Conservation (phyloP, 1,140 invertebrate species). For the Drosophila mojavensis region DNA sequence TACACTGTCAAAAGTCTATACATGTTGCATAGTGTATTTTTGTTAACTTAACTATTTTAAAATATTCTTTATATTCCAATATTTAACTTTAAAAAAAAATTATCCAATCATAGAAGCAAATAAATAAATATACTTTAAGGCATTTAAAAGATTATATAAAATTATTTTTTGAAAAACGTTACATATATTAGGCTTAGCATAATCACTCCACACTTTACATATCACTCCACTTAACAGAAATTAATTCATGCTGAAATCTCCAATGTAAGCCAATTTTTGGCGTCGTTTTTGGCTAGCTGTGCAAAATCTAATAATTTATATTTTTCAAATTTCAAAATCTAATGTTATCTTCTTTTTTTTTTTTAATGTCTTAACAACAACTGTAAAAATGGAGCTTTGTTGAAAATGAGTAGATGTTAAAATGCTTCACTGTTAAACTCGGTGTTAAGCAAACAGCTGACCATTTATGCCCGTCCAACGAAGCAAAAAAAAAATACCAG, state of each 20-base stretch:
- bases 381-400: no score
- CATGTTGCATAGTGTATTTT: no score
- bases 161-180: neutral
- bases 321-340: neutral
- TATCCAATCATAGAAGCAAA: no score
- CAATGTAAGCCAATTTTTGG: neutral
- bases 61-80: neutral
- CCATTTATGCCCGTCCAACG: slow-evolving; percentile 27
- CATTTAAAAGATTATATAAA: neutral
- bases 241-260: neutral
- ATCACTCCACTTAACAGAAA: slow-evolving; percentile 1
- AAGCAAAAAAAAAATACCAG: slow-evolving; percentile 47
- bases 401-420: neutral
- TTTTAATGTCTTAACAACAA: no score
- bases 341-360: neutral
- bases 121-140: neutral
- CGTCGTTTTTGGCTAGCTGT: neutral
- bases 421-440: slow-evolving; percentile 10
- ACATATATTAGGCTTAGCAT: slow-evolving; percentile 7
- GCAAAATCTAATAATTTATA: neutral
- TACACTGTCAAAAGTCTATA: neutral
- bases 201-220: slow-evolving; percentile 28
- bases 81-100: no score
- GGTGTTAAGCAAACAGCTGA: slow-evolving; percentile 29
- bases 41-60: neutral